These are phyloP conservation scores for Trinectes maculatus DNA, from an alignment of 2,113 vertebrate species.

Conservation along the genomic window DNA sequence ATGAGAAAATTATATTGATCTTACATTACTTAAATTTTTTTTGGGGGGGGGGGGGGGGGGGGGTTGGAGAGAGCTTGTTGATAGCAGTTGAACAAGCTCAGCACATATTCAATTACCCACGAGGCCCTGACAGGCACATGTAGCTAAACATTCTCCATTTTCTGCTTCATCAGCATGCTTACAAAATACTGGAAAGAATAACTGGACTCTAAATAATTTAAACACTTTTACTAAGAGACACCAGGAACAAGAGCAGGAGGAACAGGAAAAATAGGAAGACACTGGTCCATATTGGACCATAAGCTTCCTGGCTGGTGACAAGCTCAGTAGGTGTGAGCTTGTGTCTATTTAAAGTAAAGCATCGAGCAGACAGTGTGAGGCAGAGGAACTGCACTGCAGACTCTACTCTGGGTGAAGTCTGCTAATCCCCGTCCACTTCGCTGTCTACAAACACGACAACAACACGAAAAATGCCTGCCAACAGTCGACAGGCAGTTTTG, in stretches of 20 bases:
- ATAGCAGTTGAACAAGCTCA: conserved; percentile 4
- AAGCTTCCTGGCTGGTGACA: not conserved
- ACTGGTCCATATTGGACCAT: not conserved
- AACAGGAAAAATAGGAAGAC: not conserved
- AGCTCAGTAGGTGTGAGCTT: conserved; percentile 14
- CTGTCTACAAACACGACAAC: conserved; percentile 14
- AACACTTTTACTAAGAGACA: not conserved
- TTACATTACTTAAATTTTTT: conserved; percentile 16
- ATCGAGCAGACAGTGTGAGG: not conserved
- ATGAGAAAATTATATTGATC: conserved; percentile 45
- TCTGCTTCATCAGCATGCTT: conserved; percentile 5
- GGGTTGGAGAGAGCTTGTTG: conserved; percentile 16
- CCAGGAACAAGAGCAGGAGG: not conserved
- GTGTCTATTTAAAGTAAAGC: conserved; percentile 39
- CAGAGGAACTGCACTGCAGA: conserved; percentile 16
- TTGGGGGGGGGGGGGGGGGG: too few relatives aligned
- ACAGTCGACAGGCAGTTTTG: not conserved
- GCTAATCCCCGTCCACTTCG: conserved; percentile 26
- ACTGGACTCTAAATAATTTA: too few relatives aligned
- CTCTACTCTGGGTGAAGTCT: conserved; percentile 13
- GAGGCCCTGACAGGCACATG: not conserved
- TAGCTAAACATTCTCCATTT: not conserved
- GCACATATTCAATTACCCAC: conserved; percentile 33
- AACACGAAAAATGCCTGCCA: conserved; percentile 6
- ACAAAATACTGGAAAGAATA: not conserved